Evolutionary conservation across 2,797 vertebrate genomes (phyloP), one percentile per base, ranked within the genome.

Genomic region (Sebastes matsubarae): DNA sequence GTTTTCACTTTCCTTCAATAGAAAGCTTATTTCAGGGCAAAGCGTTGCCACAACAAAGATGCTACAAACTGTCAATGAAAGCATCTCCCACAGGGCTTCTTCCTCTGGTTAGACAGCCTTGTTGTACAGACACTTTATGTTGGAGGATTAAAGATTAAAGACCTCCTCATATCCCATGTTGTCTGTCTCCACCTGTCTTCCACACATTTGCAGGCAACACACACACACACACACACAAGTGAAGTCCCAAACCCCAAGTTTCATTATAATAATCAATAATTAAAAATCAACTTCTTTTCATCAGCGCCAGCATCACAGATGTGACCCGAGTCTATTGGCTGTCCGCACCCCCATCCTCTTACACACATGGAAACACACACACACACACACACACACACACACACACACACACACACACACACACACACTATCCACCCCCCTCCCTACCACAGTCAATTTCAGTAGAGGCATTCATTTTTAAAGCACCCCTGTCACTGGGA

Each of bases 241-340:
- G 4, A 25, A 74, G 32, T 61, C 71, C 36, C 61, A 74, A 84
- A 87, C 82, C 85, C 82, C 3, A 58, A 87, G 90, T 95, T 94
- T 94, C 93, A 95, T 95, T 93, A 90, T 58, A 82, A 92, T 80
- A 84, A 96, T 96, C 94, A 96, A 96, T 96, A 93, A 95, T 96
- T 96, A 81, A 96, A 93, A 90, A 18, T 29, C 25, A 20, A 67
- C 88, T 82, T 71, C 76, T 92, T 92, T 94, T 93, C 92, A 94
- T 94, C 93, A 92, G 80, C 24, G 76, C 85, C 93, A 88, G 84
- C 89, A 84, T 88, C 92, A 92, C 95, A 95, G 91, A 94, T 95
- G 93, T 91, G 91, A 92, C 87, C 86, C 2, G 24, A 60, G 85
- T 83, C 90, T 81, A 82, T 65, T 89, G 85, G 90, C 85, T 88